Base-by-base conservation (phyloP, 2,888 invertebrate genomes). In the Epiblema foenella region DNA sequence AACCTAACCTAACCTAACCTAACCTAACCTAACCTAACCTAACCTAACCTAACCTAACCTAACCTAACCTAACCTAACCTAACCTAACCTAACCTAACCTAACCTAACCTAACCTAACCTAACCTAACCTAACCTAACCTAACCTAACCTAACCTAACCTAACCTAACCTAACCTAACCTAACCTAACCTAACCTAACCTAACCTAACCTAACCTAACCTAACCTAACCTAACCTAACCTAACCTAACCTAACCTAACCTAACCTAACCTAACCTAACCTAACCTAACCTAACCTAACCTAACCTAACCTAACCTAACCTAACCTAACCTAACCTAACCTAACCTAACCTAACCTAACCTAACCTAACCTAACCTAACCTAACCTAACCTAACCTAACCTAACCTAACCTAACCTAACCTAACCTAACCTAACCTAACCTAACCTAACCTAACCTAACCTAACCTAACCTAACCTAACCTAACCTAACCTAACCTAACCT, bases 11-110 rank as follows among this genome's bases (percentile, higher is more conserved):
- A 63, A 63, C 52, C 64, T 64, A 52, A 64, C 64, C 64, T 64
- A 64, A 64, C 64, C 64, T 64, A 64, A 64, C 64, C 64, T 64
- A 64, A 64, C 64, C 64, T 64, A 64, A 64, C 64, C 64, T 64
- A 64, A 64, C 64, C 64, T 64, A 64, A 64, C 64, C 64, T 64
- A 64, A 64, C 64, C 64, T 64, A 64, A 64, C 64, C 64, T 64
- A 64, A 64, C 64, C 64, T 64, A 64, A 64, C 63, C 63, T 63
- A 63, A 63, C 63, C 63, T 63, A 63, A 63, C 51, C 63, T 51
- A 51, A 63, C 63, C 63, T 63, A 51, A 51, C 51, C 51, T 59
- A 64, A 64, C 64, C 57, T 57, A 57, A 57, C 57, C 57, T 57
- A 57, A 57, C 57, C 57, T 57, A 33, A 24, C 33, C 57, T 4